Evolutionary conservation across 2,113 vertebrate species (phyloP).

Genomic region (Aphelocoma coerulescens): DNA sequence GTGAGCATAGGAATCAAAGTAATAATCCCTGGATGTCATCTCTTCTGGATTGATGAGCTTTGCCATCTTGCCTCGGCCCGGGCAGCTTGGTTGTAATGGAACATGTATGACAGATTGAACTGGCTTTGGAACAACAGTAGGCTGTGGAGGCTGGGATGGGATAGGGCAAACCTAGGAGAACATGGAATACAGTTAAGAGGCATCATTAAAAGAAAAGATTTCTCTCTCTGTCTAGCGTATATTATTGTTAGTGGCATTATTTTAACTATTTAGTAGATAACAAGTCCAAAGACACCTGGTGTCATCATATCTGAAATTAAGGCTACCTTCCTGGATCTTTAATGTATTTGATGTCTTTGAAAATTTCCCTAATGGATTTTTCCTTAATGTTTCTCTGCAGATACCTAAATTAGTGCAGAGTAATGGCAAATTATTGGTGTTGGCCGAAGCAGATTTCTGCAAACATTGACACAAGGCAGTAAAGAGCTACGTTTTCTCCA

Average conservation of each 20-base stretch:
- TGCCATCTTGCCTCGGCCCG: constrained; percentile 90
- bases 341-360: background rate
- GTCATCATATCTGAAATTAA: background rate
- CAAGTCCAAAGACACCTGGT: background rate
- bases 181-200: background rate
- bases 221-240: background rate
- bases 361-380: background rate
- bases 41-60: constrained; percentile 93
- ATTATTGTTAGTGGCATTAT: background rate
- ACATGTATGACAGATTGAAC: constrained; percentile 81
- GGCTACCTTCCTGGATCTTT: background rate
- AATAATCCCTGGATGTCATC: constrained; percentile 98
- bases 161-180: constrained; percentile 72
- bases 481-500: background rate
- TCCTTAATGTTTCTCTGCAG: background rate
- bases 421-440: background rate
- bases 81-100: constrained; percentile 82
- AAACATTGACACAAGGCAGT: background rate
- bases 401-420: background rate
- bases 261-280: background rate
- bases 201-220: background rate
- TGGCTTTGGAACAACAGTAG: constrained; percentile 82
- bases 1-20: constrained; percentile 98
- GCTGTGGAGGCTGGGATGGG: constrained; percentile 83
- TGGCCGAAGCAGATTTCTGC: background rate